Conservation (phyloP, 2,113 vertebrate genomes). For the Dromaius novaehollandiae region DNA sequence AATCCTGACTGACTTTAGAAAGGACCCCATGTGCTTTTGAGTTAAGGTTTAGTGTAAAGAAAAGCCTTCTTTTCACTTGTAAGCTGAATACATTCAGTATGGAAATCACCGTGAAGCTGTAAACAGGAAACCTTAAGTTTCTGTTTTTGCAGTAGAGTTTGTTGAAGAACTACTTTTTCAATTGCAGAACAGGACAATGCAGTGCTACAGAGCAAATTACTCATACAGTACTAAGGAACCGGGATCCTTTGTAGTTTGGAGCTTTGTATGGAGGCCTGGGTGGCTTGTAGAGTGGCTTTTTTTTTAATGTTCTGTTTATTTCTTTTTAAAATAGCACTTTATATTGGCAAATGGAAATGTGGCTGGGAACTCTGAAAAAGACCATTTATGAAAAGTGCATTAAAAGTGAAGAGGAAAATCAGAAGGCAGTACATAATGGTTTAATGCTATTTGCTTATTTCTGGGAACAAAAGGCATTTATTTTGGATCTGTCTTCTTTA, state of each 20-base stretch:
- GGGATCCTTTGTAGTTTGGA: not conserved
- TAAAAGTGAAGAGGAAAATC: not conserved
- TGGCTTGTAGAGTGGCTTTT: not conserved
- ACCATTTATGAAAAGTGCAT: not conserved
- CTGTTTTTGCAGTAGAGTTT: not conserved
- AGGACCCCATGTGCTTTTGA: not conserved
- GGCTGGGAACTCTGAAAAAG: not conserved
- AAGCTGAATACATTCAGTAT: not conserved
- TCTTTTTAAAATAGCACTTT: not conserved
- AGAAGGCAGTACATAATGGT: not conserved
- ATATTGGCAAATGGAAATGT: not conserved
- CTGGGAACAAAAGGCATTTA: slow-evolving; percentile 30
- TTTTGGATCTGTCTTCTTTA: slow-evolving; percentile 22
- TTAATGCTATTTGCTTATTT: slow-evolving; percentile 28
- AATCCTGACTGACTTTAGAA: not conserved
- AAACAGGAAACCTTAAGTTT: not conserved
- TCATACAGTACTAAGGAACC: not conserved
- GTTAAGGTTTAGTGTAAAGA: not conserved
- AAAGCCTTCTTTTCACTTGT: not conserved
- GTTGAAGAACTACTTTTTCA: not conserved
- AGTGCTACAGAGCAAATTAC: not conserved
- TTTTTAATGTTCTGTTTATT: not conserved
- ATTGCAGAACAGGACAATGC: not conserved
- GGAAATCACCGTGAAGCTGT: not conserved
- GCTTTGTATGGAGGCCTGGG: not conserved